phyloP scores from a whole-genome alignment of 2,888 invertebrate genomes.

The Ophonus ardosiacus region DNA sequence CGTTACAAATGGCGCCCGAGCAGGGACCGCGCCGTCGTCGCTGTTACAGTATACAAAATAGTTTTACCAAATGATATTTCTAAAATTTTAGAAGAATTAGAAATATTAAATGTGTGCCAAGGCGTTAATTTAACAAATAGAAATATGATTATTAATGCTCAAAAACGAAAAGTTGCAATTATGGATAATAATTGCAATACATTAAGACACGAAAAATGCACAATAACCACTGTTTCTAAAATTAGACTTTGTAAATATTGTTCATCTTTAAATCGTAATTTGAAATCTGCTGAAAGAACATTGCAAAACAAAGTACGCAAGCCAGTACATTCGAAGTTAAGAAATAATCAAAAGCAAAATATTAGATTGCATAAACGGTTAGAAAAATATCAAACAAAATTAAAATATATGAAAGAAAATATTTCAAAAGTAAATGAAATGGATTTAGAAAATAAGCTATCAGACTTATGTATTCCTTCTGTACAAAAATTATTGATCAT shows the following conservation, averaged over 20 bases:
- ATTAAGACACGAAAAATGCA: constrained; percentile 1
- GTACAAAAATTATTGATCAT: not conserved
- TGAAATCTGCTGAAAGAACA: constrained; percentile 1
- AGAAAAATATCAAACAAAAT: not conserved
- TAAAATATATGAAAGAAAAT: constrained; percentile 12
- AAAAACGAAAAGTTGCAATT: not conserved
- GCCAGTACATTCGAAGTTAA: constrained; percentile 7
- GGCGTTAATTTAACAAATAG: too few relatives aligned
- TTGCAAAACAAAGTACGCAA: not conserved
- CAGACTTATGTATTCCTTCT: constrained; percentile 4
- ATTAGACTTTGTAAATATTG: not conserved
- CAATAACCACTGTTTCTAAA: constrained; percentile 5
- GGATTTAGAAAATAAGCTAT: constrained; percentile 1
- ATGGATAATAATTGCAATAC: constrained; percentile 4
- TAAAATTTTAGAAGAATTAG: too few relatives aligned
- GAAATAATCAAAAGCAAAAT: constrained; percentile 11
- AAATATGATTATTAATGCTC: too few relatives aligned
- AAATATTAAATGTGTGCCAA: too few relatives aligned
- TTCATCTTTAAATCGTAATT: not conserved
- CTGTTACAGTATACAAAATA: too few relatives aligned
- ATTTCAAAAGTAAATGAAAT: not conserved
- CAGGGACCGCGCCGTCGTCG: too few relatives aligned
- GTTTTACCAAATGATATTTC: too few relatives aligned
- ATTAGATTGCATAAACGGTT: not conserved
- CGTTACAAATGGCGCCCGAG: too few relatives aligned